A percentile compares a stretch with the other conserved stretches of the same genome.
Evolutionary conservation across 1,140 invertebrate species (phyloP).

Genomic region (Lasioglossum albipes): DNA sequence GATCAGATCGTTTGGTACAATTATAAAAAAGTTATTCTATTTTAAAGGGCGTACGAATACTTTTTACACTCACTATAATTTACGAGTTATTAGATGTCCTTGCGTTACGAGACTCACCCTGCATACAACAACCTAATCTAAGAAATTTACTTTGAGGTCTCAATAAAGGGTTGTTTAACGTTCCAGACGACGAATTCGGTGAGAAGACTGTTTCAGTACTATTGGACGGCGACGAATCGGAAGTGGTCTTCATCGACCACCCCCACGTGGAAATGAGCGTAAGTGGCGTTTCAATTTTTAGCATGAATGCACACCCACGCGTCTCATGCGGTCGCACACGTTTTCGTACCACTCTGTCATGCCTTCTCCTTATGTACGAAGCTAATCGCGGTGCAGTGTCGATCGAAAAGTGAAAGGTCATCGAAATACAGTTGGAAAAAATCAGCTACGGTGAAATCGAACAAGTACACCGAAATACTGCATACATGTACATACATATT

Average conservation of each 20-base stretch:
- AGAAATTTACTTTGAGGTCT: too few relatives aligned
- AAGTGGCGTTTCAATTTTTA: slow-evolving; percentile 75
- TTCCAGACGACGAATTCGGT: slow-evolving; percentile 93
- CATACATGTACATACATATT: background rate
- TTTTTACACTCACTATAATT: too few relatives aligned
- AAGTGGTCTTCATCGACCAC: slow-evolving; percentile 95
- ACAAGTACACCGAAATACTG: background rate
- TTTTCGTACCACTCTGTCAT: background rate
- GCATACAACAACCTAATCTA: too few relatives aligned
- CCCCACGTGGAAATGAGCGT: slow-evolving; percentile 92
- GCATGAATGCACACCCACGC: too few relatives aligned
- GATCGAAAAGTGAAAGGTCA: background rate
- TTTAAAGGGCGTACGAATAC: too few relatives aligned
- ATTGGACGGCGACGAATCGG: slow-evolving; percentile 93
- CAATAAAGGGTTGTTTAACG: background rate
- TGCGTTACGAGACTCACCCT: too few relatives aligned
- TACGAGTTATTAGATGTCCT: too few relatives aligned
- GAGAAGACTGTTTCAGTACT: slow-evolving; percentile 95
- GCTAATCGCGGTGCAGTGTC: background rate
- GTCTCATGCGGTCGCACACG: background rate
- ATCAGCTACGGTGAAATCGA: background rate
- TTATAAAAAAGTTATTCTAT: too few relatives aligned
- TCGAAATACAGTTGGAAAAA: background rate
- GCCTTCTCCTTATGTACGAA: background rate
- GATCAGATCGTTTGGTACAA: too few relatives aligned